Evolutionary conservation across 2,113 vertebrate genomes (phyloP).

Genomic region (Synchiropus splendidus): DNA sequence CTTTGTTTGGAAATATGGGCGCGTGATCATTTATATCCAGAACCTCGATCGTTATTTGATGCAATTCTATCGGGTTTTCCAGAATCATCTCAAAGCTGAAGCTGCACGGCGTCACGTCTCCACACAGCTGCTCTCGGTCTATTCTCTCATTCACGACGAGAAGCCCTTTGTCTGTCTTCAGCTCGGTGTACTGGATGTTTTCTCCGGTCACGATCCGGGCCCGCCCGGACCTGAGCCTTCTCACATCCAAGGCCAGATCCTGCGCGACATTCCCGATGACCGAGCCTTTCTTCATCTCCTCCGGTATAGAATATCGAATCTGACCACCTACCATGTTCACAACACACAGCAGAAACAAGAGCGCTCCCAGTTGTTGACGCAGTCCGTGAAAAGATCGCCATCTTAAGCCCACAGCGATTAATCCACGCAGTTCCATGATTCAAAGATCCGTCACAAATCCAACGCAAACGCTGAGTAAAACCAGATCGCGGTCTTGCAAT

Average conservation of each 20-base stretch:
- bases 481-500: too few species aligned
- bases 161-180: conserved; percentile 53
- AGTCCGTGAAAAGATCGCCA: conserved; percentile 6
- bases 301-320: conserved; percentile 67
- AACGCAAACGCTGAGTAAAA: not conserved
- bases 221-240: conserved; percentile 53
- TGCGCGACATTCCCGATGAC: conserved; percentile 66
- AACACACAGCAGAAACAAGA: conserved; percentile 3
- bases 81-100: conserved; percentile 54
- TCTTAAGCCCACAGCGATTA: not conserved
- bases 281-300: conserved; percentile 63
- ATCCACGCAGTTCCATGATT: not conserved
- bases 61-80: conserved; percentile 54
- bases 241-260: conserved; percentile 65
- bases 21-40: conserved; percentile 52
- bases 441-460: not conserved
- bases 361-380: not conserved
- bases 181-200: conserved; percentile 51
- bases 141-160: conserved; percentile 51
- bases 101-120: conserved; percentile 40
- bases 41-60: conserved; percentile 40
- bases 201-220: conserved; percentile 60
- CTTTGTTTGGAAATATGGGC: conserved; percentile 25
- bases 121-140: conserved; percentile 54
- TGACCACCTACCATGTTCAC: conserved; percentile 27